Conservation (phyloP, 2,797 vertebrate species). For the Onychomys torridus region DNA sequence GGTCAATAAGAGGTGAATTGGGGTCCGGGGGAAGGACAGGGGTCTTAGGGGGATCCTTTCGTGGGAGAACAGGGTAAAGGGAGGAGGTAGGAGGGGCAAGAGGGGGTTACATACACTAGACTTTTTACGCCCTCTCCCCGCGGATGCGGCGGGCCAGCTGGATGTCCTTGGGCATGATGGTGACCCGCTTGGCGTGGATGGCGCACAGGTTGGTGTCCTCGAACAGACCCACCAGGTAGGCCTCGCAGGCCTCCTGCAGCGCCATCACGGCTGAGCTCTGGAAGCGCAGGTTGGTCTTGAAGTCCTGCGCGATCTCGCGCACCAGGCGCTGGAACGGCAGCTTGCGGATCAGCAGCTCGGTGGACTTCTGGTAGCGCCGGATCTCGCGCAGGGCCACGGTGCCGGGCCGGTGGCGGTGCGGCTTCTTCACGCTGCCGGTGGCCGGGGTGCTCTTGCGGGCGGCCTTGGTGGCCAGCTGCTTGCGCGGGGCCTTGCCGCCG, state of each 20-base stretch:
- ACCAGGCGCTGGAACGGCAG: constrained; percentile 89
- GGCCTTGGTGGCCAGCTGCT: too few relatives aligned
- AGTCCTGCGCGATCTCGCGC: constrained; percentile 89
- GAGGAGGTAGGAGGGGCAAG: too few relatives aligned
- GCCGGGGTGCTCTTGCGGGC: too few relatives aligned
- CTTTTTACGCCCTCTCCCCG: not conserved
- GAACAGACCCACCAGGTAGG: constrained; percentile 93
- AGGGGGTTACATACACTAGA: rapidly evolving
- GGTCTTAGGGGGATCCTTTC: too few relatives aligned
- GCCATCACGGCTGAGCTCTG: constrained; percentile 90
- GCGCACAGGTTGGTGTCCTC: constrained; percentile 94
- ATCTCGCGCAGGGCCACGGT: constrained; percentile 88
- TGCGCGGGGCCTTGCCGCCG: too few relatives aligned
- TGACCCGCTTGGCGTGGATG: constrained; percentile 94
- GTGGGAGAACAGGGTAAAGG: too few relatives aligned
- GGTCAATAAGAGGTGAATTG: too few relatives aligned
- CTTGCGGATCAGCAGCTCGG: constrained; percentile 89
- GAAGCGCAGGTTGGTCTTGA: constrained; percentile 89
- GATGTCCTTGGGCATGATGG: constrained; percentile 96
- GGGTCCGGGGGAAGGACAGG: too few relatives aligned
- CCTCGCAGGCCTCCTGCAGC: constrained; percentile 93
- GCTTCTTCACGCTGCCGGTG: too few relatives aligned
- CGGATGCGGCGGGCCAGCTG: constrained; percentile 57
- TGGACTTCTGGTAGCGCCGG: constrained; percentile 90
- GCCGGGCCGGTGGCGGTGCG: too few relatives aligned